Evolutionary conservation across 2,888 invertebrate genomes (phyloP), one percentile per base, ranked within the genome.

Genomic region (Drosophila anomelani): DNA sequence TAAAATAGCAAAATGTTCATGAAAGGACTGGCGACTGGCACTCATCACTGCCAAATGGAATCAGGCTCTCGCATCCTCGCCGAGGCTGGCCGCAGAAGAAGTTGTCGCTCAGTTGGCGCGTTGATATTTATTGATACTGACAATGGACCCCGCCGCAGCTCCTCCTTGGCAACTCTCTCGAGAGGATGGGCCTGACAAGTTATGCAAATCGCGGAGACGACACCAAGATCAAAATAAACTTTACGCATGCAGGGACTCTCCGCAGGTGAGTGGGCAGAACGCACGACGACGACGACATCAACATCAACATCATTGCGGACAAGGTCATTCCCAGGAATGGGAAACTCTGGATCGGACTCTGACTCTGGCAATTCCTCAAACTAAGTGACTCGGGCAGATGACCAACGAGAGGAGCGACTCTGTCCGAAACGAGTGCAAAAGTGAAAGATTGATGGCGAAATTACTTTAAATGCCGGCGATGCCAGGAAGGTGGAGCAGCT

Each of bases 391-490:
- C 71, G 49, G 60, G 60, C 59, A 55, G 70, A 69, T 66, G 68
- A 66, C 67, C 46, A 46, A 26, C 46, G 47, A 49, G 38, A 43
- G 43, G 49, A 44, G 43, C 53, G 58, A 63, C 63, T 55, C 73
- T 79, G 76, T 78, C 81, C 81, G 80, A 83, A 84, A 81, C 78
- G 84, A 85, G 87, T 89, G 85, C 87, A 85, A 85, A 83, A 83
- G 82, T 88, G 85, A 85, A 85, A 88, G 89, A 90, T 90, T 90
- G 89, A 90, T 90, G 90, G 84, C 78, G 80, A 88, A 90, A 88
- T 90, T 87, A 87, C 90, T 86, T 82, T 88, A 89, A 88, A 89
- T 89, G 81, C 80, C 78, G 80, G 75, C 73, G 46, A 60, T 56
- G 71, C 62, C 60, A 53, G 41, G 43, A 34, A 59, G 58, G 53